These are phyloP conservation scores for Typhlichthys subterraneus DNA, from an alignment of 2,797 vertebrate genomes.

Conservation along the genomic window DNA sequence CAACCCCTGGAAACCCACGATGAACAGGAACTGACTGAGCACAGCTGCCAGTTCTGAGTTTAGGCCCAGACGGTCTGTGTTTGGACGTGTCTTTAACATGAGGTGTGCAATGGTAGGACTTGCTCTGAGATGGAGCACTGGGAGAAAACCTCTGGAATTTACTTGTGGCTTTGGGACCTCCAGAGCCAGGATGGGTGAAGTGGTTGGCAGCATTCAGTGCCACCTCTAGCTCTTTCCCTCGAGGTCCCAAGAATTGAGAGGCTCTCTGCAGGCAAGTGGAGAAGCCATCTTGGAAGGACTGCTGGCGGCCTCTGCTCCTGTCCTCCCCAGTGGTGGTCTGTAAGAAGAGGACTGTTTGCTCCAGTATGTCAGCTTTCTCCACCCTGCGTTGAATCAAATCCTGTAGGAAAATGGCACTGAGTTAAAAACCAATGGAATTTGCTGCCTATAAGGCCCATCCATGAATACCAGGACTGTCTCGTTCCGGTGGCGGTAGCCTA, in stretches of 20 bases:
- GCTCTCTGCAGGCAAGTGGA: slow-evolving; percentile 66
- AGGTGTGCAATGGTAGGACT: slow-evolving; percentile 40
- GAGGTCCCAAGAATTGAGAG: slow-evolving; percentile 58
- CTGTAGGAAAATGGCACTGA: slow-evolving; percentile 51
- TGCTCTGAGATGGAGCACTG: slow-evolving; percentile 31
- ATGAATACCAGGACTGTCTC: too few relatives aligned
- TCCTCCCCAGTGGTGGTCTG: slow-evolving; percentile 44
- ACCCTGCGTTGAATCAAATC: slow-evolving; percentile 73
- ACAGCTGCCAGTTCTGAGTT: neutral
- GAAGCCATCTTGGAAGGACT: slow-evolving; percentile 63
- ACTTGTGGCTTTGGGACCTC: neutral
- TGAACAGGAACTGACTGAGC: slow-evolving; percentile 3
- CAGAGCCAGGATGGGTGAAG: slow-evolving; percentile 24
- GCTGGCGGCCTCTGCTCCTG: slow-evolving; percentile 16
- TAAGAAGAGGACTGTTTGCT: slow-evolving; percentile 81
- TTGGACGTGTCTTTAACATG: slow-evolving; percentile 34
- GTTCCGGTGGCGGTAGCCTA: too few relatives aligned
- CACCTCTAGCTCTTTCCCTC: slow-evolving; percentile 42
- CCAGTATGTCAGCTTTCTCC: slow-evolving; percentile 87
- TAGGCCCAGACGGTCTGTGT: neutral
- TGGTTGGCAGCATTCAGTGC: slow-evolving; percentile 32
- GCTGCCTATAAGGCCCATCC: too few relatives aligned
- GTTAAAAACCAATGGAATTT: neutral
- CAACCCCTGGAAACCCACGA: slow-evolving; percentile 6
- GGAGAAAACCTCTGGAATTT: slow-evolving; percentile 11